These are phyloP conservation scores for Nycticorax nycticorax DNA, from an alignment of 2,113 vertebrate genomes.

Conservation along the genomic window DNA sequence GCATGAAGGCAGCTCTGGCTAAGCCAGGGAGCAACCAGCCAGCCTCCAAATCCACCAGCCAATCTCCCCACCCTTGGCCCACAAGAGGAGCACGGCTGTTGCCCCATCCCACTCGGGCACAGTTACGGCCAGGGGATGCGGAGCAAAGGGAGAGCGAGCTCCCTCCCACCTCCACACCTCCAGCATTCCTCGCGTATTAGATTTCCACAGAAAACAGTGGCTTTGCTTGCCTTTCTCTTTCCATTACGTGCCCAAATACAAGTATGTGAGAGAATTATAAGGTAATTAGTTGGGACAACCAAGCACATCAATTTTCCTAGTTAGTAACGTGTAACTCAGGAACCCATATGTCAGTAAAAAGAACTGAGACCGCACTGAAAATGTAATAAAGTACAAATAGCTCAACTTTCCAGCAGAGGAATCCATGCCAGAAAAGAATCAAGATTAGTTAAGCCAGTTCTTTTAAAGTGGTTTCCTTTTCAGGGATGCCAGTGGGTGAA, in stretches of 20 bases:
- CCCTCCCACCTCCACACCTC: not conserved
- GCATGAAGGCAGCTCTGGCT: not conserved
- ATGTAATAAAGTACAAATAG: not conserved
- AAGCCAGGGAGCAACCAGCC: not conserved
- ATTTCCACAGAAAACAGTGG: not conserved
- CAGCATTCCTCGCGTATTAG: not conserved
- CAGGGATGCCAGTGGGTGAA: not conserved
- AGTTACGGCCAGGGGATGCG: not conserved
- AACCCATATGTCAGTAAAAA: not conserved
- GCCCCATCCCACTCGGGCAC: accelerated
- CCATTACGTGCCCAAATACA: not conserved
- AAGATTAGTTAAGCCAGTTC: conserved; percentile 35
- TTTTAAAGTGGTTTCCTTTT: conserved; percentile 5
- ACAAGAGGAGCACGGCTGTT: not conserved
- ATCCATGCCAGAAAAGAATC: not conserved
- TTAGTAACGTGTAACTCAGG: not conserved
- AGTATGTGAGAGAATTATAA: not conserved
- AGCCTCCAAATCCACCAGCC: not conserved
- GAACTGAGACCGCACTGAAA: not conserved
- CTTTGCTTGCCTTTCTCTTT: conserved; percentile 45
- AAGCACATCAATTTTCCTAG: not conserved
- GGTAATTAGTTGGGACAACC: conserved; percentile 4
- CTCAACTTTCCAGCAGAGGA: not conserved
- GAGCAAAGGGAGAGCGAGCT: not conserved
- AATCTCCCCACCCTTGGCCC: not conserved